Base-by-base conservation (phyloP, 2,113 vertebrate genomes). In the Rissa tridactyla region DNA sequence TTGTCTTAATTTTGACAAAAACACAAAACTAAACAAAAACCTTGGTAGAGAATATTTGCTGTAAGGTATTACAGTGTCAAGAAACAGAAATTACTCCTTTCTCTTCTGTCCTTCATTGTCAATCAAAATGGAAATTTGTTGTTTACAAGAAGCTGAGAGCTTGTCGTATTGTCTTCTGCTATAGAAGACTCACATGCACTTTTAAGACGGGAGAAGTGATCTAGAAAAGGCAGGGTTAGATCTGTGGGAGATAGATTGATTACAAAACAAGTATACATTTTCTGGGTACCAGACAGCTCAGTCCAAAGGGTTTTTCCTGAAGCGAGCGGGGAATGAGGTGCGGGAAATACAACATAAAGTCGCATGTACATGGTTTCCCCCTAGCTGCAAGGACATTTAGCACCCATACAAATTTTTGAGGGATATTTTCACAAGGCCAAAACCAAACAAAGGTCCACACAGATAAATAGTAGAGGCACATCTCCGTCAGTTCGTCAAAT, bases 361-460 rank as follows among this genome's bases (percentile, higher is more conserved):
- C 5, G 1, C 25, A 27, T 0, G 0, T 6, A n/a, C 17, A 2
- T 11, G 3, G 18, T 13, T 15, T 90, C 4, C 8, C 32, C 15
- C 29, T 15, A 38, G 15, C 26, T 60, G 42, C 32, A 69, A 42
- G 47, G 46, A 34, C 27, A n/a, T 62, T 58, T 72, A 49, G 8
- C 25, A 58, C 11, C 26, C 23, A 30, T 8, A 61, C 10, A 61
- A 4, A 29, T 26, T 84, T 86, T 69, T 60, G 36, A 78, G 29
- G 36, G 21, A 14, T 55, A 47, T 86, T 94, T 78, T 84, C 65
- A 58, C 30, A 20, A 25, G 6, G 3, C 11, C 68, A 52, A 82
- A 92, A 42, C 25, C 62, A 69, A 88, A 91, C 62, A 70, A 86
- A 91, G 49, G 58, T 32, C 40, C 40, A n/a, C 8, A 42, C 4